Conservation (phyloP, 2,797 vertebrate genomes). For the Ambastaia sidthimunki region DNA sequence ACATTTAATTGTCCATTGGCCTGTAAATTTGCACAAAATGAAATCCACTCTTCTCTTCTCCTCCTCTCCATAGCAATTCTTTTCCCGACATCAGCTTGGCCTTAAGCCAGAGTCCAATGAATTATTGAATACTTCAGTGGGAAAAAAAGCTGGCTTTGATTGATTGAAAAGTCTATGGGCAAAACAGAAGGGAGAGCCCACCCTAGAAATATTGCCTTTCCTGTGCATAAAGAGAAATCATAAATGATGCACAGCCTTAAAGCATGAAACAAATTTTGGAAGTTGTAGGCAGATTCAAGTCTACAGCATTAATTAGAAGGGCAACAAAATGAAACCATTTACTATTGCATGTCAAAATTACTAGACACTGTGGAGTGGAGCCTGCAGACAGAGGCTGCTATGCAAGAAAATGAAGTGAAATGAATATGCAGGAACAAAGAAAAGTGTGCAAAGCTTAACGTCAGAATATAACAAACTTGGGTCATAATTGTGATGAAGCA, state of each 20-base stretch:
- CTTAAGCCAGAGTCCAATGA: constrained; percentile 67
- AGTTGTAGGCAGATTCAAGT: constrained; percentile 41
- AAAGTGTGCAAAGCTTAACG: constrained; percentile 28
- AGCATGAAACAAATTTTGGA: constrained; percentile 50
- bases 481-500: constrained; percentile 11
- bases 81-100: constrained; percentile 68
- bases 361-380: constrained; percentile 48
- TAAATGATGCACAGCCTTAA: constrained; percentile 52
- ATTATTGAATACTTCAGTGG: constrained; percentile 68
- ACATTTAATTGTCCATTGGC: constrained; percentile 47
- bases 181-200: constrained; percentile 55
- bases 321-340: constrained; percentile 56
- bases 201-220: constrained; percentile 56
- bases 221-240: constrained; percentile 49
- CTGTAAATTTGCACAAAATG: constrained; percentile 47
- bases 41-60: constrained; percentile 22
- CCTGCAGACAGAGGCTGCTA: constrained; percentile 28
- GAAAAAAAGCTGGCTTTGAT: constrained; percentile 62
- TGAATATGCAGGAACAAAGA: constrained; percentile 3
- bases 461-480: neutral
- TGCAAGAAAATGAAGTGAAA: constrained; percentile 40
- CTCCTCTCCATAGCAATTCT: constrained; percentile 56
- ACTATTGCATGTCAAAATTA: constrained; percentile 56
- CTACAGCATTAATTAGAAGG: constrained; percentile 42
- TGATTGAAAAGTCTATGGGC: constrained; percentile 63